These are phyloP conservation scores for Temnothorax rugatulus DNA, from an alignment of 2,888 invertebrate genomes.

Conservation along the genomic window DNA sequence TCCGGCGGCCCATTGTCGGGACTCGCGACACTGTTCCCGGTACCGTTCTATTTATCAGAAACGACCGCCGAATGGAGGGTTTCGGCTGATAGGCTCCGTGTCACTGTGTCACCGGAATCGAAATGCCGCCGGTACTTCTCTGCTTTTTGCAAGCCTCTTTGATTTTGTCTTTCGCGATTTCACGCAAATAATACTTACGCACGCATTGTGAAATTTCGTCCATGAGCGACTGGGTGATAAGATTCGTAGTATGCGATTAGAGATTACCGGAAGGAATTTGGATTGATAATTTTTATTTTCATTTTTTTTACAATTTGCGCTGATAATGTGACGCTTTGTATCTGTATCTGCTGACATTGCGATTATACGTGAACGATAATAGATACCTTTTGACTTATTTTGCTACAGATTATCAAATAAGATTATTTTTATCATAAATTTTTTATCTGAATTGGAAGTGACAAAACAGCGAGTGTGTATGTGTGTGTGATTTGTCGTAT, in stretches of 20 bases:
- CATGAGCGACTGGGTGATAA: neutral
- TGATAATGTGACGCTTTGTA: neutral
- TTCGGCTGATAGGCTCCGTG: slow-evolving; percentile 79
- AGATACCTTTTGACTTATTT: neutral
- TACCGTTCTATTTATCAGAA: slow-evolving; percentile 83
- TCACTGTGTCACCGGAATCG: slow-evolving; percentile 84
- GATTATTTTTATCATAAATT: neutral
- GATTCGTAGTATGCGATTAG: neutral
- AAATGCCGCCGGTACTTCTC: slow-evolving; percentile 66
- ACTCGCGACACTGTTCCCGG: slow-evolving; percentile 81
- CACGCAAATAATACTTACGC: slow-evolving; percentile 9
- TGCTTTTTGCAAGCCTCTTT: slow-evolving; percentile 29
- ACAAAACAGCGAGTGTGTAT: neutral
- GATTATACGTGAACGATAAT: neutral
- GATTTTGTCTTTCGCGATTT: slow-evolving; percentile 2
- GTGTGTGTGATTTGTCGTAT: neutral
- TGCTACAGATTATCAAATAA: neutral
- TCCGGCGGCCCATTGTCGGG: slow-evolving; percentile 82
- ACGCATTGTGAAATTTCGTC: neutral
- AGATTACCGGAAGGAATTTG: neutral
- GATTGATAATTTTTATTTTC: neutral
- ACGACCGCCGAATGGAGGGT: slow-evolving; percentile 76
- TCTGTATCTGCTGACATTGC: neutral
- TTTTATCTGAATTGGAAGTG: slow-evolving; percentile 14
- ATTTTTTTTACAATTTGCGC: slow-evolving; percentile 1